Conservation (phyloP, 2,113 vertebrate species). For the Glareola pratincola region DNA sequence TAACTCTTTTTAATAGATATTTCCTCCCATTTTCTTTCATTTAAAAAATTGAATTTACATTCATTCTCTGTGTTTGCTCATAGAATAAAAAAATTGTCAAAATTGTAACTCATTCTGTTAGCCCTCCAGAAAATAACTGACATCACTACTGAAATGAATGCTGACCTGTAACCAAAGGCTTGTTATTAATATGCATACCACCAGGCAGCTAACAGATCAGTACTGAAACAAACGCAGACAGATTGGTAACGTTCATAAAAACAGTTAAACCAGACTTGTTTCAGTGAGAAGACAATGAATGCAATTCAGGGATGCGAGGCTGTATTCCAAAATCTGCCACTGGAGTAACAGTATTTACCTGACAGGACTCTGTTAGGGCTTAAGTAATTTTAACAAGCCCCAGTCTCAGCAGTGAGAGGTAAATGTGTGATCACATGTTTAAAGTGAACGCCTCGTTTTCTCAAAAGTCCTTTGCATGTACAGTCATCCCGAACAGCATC, state of each 20-base stretch:
- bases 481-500: not conserved
- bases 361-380: not conserved
- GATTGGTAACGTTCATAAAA: rapidly evolving
- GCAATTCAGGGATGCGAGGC: not conserved
- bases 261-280: not conserved
- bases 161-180: not conserved
- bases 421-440: not conserved
- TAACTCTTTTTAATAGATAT: not conserved
- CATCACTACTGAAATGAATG: not conserved
- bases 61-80: not conserved
- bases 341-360: not conserved
- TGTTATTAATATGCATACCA: not conserved
- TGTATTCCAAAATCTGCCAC: not conserved
- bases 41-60: not conserved
- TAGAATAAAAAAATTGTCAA: not conserved
- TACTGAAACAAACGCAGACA: not conserved
- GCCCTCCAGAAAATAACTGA: not conserved
- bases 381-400: not conserved
- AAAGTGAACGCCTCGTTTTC: not conserved
- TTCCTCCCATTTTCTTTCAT: not conserved
- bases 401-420: not conserved
- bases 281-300: not conserved
- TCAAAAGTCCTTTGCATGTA: not conserved
- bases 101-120: not conserved
- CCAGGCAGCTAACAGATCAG: not conserved